Conservation (phyloP, 2,797 vertebrate species). For the Semaprochilodus insignis region DNA sequence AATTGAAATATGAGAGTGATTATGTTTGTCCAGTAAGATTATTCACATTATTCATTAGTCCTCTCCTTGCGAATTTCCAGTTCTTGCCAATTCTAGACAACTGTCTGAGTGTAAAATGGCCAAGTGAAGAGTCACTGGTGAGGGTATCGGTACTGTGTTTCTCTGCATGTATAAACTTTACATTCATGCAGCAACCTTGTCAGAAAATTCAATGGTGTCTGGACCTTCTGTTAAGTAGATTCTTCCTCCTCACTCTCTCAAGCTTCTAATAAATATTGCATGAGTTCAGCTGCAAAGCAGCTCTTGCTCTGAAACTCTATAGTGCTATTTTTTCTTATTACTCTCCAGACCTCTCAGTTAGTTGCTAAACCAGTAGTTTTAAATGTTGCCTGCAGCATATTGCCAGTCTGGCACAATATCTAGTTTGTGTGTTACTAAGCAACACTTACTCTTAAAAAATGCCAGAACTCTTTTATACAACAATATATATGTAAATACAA, state of each 20-base stretch:
- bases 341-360: background rate
- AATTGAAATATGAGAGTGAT: too few relatives aligned
- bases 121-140: background rate
- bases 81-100: too few relatives aligned
- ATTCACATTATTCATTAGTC: too few relatives aligned
- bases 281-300: conserved; percentile 4
- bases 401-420: too few relatives aligned
- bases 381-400: too few relatives aligned
- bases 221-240: background rate
- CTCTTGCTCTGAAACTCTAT: background rate
- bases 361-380: background rate
- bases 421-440: too few relatives aligned
- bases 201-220: background rate
- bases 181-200: background rate
- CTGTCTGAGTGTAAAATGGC: background rate
- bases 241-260: background rate
- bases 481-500: too few relatives aligned
- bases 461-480: too few relatives aligned
- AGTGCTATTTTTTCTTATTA: background rate
- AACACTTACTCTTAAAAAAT: too few relatives aligned
- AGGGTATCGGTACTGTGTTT: background rate
- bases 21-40: too few relatives aligned
- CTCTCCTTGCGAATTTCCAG: too few relatives aligned
- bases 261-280: background rate
- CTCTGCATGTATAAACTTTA: background rate